A percentile compares a stretch with the other conserved stretches of the same genome.
Conservation (phyloP, 2,888 invertebrate genomes). For the Ecliptopera silaceata region DNA sequence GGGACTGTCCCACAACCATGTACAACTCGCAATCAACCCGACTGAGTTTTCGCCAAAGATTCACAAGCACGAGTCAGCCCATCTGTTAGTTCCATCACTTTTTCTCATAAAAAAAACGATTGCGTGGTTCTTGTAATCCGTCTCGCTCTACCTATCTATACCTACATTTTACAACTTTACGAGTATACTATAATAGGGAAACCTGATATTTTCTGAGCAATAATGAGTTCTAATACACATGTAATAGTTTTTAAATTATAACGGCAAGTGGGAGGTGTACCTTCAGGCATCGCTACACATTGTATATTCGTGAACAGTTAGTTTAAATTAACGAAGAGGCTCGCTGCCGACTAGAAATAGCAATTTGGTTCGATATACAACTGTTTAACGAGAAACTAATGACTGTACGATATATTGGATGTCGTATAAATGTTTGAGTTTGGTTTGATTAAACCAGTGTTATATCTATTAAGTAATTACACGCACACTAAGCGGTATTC, state of each 20-base stretch:
- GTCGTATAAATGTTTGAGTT: slow-evolving; percentile 34
- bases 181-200: slow-evolving; percentile 32
- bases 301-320: slow-evolving; percentile 58
- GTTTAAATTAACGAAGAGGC: slow-evolving; percentile 53
- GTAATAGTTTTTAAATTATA: slow-evolving; percentile 17
- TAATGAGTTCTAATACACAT: slow-evolving; percentile 22
- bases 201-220: slow-evolving; percentile 22
- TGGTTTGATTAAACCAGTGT: slow-evolving; percentile 35
- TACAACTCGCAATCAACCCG: slow-evolving; percentile 21
- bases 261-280: slow-evolving; percentile 53
- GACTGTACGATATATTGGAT: slow-evolving; percentile 37
- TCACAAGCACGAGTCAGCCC: slow-evolving; percentile 29
- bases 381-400: slow-evolving; percentile 45
- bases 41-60: slow-evolving; percentile 32
- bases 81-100: no score
- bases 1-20: no score
- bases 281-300: slow-evolving; percentile 44
- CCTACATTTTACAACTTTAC: slow-evolving; percentile 28
- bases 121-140: slow-evolving; percentile 37
- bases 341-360: slow-evolving; percentile 45
- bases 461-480: slow-evolving; percentile 32
- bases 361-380: slow-evolving; percentile 49
- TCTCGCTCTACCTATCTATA: slow-evolving; percentile 34
- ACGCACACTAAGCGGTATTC: no score
- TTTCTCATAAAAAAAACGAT: no score